Percentiles rank a stretch among this genome's conserved stretches.
These are phyloP conservation scores for Scrobipalpa costella DNA, from an alignment of 2,888 invertebrate genomes.

Conservation along the genomic window DNA sequence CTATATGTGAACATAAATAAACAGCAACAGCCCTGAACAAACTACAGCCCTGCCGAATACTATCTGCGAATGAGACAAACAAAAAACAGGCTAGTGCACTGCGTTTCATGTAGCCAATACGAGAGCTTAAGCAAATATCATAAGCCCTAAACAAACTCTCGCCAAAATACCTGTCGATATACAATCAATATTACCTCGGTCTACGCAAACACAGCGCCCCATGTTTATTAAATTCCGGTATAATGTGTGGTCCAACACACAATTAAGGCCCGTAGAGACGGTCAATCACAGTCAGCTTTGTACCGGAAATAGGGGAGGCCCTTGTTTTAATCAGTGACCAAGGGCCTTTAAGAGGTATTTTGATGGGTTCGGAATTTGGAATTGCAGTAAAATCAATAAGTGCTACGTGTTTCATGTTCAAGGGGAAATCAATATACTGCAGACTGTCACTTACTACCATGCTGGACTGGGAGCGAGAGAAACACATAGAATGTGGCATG, in stretches of 20 bases:
- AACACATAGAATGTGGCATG: too few species aligned
- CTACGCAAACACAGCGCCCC: constrained; percentile 19
- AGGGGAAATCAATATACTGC: too few species aligned
- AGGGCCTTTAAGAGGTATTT: background rate
- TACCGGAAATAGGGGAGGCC: constrained; percentile 10
- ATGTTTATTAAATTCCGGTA: constrained; percentile 69
- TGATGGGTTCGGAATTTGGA: background rate
- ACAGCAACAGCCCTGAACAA: too few species aligned
- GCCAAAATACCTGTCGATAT: constrained; percentile 14
- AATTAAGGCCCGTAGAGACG: constrained; percentile 64
- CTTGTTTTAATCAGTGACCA: constrained; percentile 17
- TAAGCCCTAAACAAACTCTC: background rate
- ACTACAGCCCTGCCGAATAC: too few species aligned
- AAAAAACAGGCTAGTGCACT: too few species aligned
- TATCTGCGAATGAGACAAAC: too few species aligned
- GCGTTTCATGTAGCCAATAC: constrained; percentile 24
- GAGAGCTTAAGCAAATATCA: constrained; percentile 17
- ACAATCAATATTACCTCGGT: background rate
- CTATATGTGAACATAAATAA: too few species aligned
- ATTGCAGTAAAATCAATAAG: background rate
- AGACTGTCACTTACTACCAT: too few species aligned
- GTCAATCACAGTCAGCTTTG: constrained; percentile 22
- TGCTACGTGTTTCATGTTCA: too few species aligned
- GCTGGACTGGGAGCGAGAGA: too few species aligned
- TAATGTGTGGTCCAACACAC: constrained; percentile 59